A percentile compares a stretch with the other conserved stretches of the same genome.
Evolutionary conservation across 2,113 vertebrate genomes (phyloP).

Genomic region (Hylia prasina): DNA sequence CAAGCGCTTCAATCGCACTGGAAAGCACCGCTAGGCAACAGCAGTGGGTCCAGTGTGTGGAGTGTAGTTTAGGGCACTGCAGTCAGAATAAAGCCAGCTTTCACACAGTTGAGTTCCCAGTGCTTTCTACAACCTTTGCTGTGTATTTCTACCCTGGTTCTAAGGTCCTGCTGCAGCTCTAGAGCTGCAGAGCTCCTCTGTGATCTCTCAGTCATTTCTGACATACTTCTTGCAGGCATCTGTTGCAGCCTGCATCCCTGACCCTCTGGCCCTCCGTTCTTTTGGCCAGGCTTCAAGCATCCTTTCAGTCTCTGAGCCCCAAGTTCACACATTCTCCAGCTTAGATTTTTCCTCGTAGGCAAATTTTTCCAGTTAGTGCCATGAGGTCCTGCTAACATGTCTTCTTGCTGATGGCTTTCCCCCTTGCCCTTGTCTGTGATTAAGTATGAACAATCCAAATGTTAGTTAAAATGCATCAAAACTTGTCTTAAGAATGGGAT

Average conservation of each 20-base stretch:
- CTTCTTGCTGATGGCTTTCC: neutral
- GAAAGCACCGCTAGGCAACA: slow-evolving; percentile 80
- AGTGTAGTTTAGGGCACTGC: accelerated
- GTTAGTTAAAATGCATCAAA: neutral
- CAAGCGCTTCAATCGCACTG: slow-evolving; percentile 83
- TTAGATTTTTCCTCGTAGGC: neutral
- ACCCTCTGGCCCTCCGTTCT: neutral
- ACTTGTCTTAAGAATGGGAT: neutral
- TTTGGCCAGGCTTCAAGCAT: neutral
- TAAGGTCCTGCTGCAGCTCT: neutral
- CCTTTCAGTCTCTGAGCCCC: neutral
- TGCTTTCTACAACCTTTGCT: neutral
- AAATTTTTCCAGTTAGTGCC: neutral
- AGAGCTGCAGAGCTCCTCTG: neutral
- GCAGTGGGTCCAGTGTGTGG: accelerated
- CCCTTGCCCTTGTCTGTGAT: neutral
- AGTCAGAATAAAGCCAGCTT: slow-evolving; percentile 2
- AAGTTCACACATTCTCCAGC: neutral
- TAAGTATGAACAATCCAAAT: neutral
- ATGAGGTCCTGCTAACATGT: accelerated
- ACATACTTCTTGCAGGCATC: neutral
- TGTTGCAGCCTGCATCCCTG: neutral
- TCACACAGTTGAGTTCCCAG: neutral
- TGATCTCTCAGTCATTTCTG: neutral
- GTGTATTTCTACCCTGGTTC: neutral